These are phyloP conservation scores for Myiopsitta monachus DNA, from an alignment of 2,113 vertebrate genomes.

Conservation along the genomic window DNA sequence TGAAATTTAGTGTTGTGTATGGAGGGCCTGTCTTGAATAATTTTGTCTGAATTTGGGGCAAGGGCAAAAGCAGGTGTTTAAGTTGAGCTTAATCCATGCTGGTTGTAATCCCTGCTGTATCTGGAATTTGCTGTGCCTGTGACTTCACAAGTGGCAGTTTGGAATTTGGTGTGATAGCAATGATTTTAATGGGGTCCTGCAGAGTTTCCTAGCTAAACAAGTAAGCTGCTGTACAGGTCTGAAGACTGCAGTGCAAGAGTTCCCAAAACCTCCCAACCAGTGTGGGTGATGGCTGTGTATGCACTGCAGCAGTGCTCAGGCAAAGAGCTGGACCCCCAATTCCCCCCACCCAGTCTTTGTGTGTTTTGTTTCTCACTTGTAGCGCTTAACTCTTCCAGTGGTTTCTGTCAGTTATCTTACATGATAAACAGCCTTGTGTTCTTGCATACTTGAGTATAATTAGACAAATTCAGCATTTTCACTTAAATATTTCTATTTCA, in stretches of 20 bases:
- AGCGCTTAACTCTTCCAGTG: neutral
- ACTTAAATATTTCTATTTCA: neutral
- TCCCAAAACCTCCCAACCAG: neutral
- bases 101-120: neutral
- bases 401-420: neutral
- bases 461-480: neutral
- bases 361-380: neutral
- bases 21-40: neutral
- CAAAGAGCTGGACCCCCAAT: neutral
- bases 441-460: neutral
- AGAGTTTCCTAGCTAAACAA: neutral
- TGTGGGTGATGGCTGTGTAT: neutral
- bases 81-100: neutral
- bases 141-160: fast-evolving
- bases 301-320: neutral
- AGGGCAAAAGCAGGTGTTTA: neutral
- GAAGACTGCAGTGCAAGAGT: neutral
- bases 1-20: fast-evolving
- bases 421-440: neutral
- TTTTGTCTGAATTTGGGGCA: neutral
- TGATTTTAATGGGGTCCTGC: neutral
- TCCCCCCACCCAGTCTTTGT: neutral
- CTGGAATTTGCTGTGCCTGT: neutral
- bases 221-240: neutral
- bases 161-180: neutral